Conservation (phyloP, 1,140 invertebrate species). For the Caenorhabditis elegans region WBcel235 BX284603.4:7014501-7015000, state of each 20-base stretch:
- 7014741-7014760: neutral
- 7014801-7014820: neutral
- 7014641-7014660: neutral
- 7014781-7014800: conserved; percentile 14
- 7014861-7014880: conserved; percentile 21
- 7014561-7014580: no score
- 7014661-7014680: neutral
- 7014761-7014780: neutral
- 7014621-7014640: no score
- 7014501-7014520: no score
- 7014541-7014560: no score
- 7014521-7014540: no score
- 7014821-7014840: neutral
- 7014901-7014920: neutral
- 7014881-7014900: conserved; percentile 19
- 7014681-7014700: neutral
- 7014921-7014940: conserved; percentile 7
- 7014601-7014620: neutral
- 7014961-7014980: neutral
- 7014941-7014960: neutral
- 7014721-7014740: conserved; percentile 14
- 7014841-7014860: neutral
- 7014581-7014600: neutral
- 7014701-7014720: neutral
- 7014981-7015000: neutral